Conservation (phyloP, 2,888 invertebrate species). For the Eutolmus rufibarbis region DNA sequence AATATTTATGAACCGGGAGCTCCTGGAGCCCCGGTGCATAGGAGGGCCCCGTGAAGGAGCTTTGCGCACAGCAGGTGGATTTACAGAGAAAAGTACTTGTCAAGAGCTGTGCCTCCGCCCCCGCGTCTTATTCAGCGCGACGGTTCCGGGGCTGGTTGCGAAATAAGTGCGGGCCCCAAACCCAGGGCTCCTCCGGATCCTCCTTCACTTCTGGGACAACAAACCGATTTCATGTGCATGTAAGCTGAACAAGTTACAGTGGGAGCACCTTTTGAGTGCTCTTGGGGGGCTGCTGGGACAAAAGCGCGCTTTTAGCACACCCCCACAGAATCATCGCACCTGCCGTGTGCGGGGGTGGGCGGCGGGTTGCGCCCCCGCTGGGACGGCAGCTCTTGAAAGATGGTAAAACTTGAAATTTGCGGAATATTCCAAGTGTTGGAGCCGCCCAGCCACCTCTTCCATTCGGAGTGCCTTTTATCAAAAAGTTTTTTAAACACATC, state of each 20-base stretch:
- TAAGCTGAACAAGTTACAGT: slow-evolving; percentile 35
- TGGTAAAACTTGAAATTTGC: slow-evolving; percentile 10
- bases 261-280: background rate
- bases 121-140: background rate
- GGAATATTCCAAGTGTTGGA: background rate
- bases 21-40: slow-evolving; percentile 12
- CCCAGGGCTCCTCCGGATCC: background rate
- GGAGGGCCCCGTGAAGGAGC: background rate
- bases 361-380: background rate
- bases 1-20: slow-evolving; percentile 29
- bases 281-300: background rate
- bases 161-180: background rate
- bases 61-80: slow-evolving; percentile 34
- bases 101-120: background rate
- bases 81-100: slow-evolving; percentile 37
- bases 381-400: background rate
- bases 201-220: slow-evolving; percentile 21
- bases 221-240: slow-evolving; percentile 37
- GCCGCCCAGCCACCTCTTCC: background rate
- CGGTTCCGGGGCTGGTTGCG: background rate
- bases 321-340: background rate
- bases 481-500: background rate
- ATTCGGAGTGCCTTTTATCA: background rate
- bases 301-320: background rate
- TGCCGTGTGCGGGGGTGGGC: background rate